phyloP scores from a whole-genome alignment of 2,113 vertebrate species.

The Rattus rattus region DNA sequence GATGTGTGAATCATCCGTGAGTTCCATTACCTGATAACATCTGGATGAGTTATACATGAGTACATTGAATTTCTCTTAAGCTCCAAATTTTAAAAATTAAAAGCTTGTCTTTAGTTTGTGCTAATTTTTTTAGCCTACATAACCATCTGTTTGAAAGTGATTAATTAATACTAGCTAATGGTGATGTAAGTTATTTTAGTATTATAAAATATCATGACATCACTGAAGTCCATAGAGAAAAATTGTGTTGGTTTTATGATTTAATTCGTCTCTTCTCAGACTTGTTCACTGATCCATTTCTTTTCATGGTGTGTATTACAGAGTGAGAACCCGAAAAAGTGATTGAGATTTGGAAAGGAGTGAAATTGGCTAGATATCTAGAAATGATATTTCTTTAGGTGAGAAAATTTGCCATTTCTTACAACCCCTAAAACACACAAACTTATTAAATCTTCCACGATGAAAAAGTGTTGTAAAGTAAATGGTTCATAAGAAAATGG shows the following conservation, averaged over 20 bases:
- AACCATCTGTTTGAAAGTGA: slow-evolving; percentile 22
- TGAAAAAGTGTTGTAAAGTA: not conserved
- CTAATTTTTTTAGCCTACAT: not conserved
- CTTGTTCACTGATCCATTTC: slow-evolving; percentile 21
- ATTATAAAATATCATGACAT: slow-evolving; percentile 45
- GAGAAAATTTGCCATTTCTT: not conserved
- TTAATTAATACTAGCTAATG: slow-evolving; percentile 53
- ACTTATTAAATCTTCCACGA: not conserved
- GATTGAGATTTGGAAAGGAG: not conserved
- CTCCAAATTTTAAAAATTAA: slow-evolving; percentile 57
- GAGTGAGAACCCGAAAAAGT: not conserved
- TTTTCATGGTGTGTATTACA: slow-evolving; percentile 32
- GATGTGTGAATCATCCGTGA: slow-evolving; percentile 5
- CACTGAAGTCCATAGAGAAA: not conserved
- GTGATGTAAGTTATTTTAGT: slow-evolving; percentile 58
- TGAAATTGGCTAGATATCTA: not conserved
- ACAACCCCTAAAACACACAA: not conserved
- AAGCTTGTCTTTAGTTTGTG: slow-evolving; percentile 47
- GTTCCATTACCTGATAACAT: slow-evolving; percentile 55
- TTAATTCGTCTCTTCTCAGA: slow-evolving; percentile 52
- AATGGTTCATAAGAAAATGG: not conserved
- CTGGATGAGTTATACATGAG: slow-evolving; percentile 54
- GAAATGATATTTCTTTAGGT: slow-evolving; percentile 25
- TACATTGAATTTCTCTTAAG: slow-evolving; percentile 35
- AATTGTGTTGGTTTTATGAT: slow-evolving; percentile 52